Evolutionary conservation across 1,140 invertebrate species (phyloP), one percentile per base, ranked within the genome.

Genomic region (Globodera rostochiensis): DNA sequence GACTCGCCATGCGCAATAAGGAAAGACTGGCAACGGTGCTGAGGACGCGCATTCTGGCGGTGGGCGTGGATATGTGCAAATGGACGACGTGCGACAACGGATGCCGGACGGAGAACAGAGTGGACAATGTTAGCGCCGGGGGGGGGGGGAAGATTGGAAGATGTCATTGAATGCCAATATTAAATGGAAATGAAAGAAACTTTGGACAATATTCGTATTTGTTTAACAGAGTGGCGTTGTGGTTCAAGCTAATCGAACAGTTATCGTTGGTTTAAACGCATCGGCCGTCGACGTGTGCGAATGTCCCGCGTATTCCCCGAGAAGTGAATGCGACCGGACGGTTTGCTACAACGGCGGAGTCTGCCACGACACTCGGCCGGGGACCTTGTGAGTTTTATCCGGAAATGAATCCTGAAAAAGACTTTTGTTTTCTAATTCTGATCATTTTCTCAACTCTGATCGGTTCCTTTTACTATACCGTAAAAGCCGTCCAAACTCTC

Each of bases 21-120:
- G 79, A 76, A 7, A 83, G 86, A 9, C 77, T 88, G 19, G 84
- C 88, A 57, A 36, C 74, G 4, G 81, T 74, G 19, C 45, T 88
- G 60, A 76, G 80, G 47, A 86, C 80, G 4, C 80, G 57, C 70
- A 90, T 89, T 66, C 78, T 88, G 21, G 83, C 86, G 47, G 86
- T 89, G 47, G 87, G 85, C 6, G 88, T 89, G 64, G 88, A 89
- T 75, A 89, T 90, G 88, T 89, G 88, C 84, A 88, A 90, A 74
- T 83, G 88, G 69, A 89, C 88, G 5, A 73, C 70, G 7, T 89
- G 88, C 76, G 88, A 89, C 75, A 88, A 87, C 76, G 88, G 88
- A 73, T 89, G 88, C 66, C 86, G 88, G 7, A 87, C 88, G 13
- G 80, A 79, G 46, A 86, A 89, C 73, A 71, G 71, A 8, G 87